Evolutionary conservation across 2,113 vertebrate genomes (phyloP), one percentile per base, ranked within the genome.

Genomic region (Tretioscincus oriximinensis): DNA sequence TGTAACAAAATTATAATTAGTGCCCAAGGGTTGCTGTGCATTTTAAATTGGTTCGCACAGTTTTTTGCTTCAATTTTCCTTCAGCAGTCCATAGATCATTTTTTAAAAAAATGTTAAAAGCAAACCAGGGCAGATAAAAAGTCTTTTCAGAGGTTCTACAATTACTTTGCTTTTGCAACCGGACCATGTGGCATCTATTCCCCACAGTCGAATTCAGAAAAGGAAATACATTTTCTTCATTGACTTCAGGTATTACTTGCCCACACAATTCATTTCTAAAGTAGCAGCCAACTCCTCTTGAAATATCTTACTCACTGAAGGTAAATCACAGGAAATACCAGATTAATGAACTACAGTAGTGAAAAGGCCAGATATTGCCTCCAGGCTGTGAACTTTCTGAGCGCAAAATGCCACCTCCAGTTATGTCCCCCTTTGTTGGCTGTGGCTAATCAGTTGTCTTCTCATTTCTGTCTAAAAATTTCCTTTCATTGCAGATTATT

Each of bases 1-100:
- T 61, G 81, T 91, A 83, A 87, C 87, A 91, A 90, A 89, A 92
- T 90, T 92, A 89, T 91, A 91, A 92, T 94, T 91, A 93, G 88
- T 29, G 12, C 49, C 82, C 77, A 71, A 82, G 35, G 85, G 65
- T 45, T 82, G 81, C 83, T 86, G 80, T 85, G 91, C 73, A 86
- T 87, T 87, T 85, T 77, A 87, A 92, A 91, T 83, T 87, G 88
- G 80, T 91, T 90, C 90, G 60, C 81, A 28, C 18, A 75, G 86
- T 74, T 81, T 81, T 76, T 81, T 90, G 88, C 86, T 93, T 88
- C 84, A 89, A 58, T 85, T 89, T 88, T 89, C 80, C 29, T 66
- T 41, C 80, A 80, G 28, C 47, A 14, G 58, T 86, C 70, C 45
- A 84, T 80, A 86, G 86, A 85, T 82, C 87, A 82, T 89, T 91